These are phyloP conservation scores for Anolis sagrei DNA, from an alignment of 2,113 vertebrate genomes.

Conservation along the genomic window DNA sequence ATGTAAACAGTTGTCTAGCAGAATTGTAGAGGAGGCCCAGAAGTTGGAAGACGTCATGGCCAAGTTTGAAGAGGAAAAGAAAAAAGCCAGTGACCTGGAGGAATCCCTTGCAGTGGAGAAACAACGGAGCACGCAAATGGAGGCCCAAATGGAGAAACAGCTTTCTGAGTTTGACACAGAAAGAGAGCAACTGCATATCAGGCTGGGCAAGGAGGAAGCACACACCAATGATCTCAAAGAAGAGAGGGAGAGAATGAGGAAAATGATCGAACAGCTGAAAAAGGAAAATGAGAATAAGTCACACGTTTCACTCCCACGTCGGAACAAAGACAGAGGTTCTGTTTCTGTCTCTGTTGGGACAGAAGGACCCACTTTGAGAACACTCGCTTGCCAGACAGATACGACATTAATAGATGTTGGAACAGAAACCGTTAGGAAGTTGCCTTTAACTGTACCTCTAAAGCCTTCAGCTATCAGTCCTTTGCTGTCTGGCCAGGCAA, in stretches of 20 bases:
- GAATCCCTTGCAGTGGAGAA: conserved; percentile 87
- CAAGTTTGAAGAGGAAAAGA: conserved; percentile 89
- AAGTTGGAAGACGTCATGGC: conserved; percentile 88
- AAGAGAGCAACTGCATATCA: conserved; percentile 92
- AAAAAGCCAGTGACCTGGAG: conserved; percentile 80
- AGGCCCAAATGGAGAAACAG: conserved; percentile 94
- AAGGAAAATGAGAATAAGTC: conserved; percentile 81
- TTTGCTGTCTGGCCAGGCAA: conserved; percentile 80
- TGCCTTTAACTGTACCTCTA: conserved; percentile 82
- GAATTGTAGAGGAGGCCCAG: conserved; percentile 91
- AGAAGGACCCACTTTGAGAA: conserved; percentile 78
- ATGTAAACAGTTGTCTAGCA: conserved; percentile 93
- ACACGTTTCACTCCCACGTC: conserved; percentile 69
- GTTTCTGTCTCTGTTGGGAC: conserved; percentile 86
- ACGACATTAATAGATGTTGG: conserved; percentile 68
- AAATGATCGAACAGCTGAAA: conserved; percentile 91
- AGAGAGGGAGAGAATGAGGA: conserved; percentile 89
- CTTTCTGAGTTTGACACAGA: conserved; percentile 95
- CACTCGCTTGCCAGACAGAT: conserved; percentile 90
- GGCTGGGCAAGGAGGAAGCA: conserved; percentile 89
- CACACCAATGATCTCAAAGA: conserved; percentile 82
- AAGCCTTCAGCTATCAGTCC: conserved; percentile 86
- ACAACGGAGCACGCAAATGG: conserved; percentile 85
- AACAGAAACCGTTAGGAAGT: conserved; percentile 84
- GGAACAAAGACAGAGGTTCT: conserved; percentile 76